phyloP scores from a whole-genome alignment of 2,888 invertebrate genomes.

The Clitarchus hookeri region DNA sequence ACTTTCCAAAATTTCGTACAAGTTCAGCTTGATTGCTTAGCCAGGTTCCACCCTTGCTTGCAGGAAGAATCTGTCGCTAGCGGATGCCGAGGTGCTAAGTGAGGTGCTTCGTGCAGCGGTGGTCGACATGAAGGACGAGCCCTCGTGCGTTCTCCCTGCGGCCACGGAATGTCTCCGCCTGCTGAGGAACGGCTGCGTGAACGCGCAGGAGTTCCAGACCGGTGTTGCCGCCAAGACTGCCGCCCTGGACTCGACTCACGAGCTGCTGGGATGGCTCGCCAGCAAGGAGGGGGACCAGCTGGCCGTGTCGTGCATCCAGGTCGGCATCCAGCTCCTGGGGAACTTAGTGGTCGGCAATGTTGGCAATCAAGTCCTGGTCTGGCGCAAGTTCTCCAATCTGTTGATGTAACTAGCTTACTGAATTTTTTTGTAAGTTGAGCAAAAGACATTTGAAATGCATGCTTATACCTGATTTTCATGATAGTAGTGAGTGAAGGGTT shows the following conservation, averaged over 20 bases:
- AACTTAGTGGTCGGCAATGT: constrained; percentile 63
- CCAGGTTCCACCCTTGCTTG: not conserved
- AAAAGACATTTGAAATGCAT: not conserved
- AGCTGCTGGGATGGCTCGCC: constrained; percentile 58
- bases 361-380: constrained; percentile 60
- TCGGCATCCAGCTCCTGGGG: constrained; percentile 62
- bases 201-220: constrained; percentile 60
- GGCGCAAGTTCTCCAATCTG: constrained; percentile 59
- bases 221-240: constrained; percentile 60
- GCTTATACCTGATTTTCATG: too few species aligned
- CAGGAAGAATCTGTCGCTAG: not conserved
- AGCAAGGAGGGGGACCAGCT: constrained; percentile 57
- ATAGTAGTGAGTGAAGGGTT: not conserved
- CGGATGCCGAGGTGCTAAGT: not conserved
- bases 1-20: not conserved
- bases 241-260: constrained; percentile 58
- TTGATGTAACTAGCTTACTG: constrained; percentile 58
- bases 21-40: not conserved
- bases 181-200: constrained; percentile 61
- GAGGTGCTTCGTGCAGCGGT: not conserved
- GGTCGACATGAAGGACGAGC: not conserved
- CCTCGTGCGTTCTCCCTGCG: not conserved
- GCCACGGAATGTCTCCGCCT: constrained; percentile 58
- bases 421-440: not conserved
- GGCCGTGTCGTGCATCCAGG: constrained; percentile 59